phyloP scores from a whole-genome alignment of 2,797 vertebrate genomes.

The Pseudotriccus pelzelni region DNA sequence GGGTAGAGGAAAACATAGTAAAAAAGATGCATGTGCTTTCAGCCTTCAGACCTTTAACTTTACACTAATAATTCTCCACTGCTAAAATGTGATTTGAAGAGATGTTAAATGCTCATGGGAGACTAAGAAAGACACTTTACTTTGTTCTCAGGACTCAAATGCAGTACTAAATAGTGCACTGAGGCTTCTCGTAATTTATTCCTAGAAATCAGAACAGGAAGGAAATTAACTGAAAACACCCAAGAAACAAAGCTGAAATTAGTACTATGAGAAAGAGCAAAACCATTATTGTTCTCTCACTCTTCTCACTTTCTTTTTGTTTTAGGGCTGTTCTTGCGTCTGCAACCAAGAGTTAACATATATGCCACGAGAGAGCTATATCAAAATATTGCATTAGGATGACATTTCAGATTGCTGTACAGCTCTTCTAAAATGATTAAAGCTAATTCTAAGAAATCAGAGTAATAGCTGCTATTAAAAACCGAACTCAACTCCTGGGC shows the following conservation, averaged over 20 bases:
- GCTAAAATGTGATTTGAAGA: background rate
- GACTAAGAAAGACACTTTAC: background rate
- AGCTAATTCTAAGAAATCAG: constrained; percentile 67
- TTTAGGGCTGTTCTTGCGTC: background rate
- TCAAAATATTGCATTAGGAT: constrained; percentile 56
- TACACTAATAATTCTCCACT: background rate
- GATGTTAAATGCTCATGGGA: background rate
- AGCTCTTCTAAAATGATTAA: constrained; percentile 61
- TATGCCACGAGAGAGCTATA: background rate
- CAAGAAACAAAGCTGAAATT: background rate
- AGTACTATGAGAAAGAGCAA: background rate
- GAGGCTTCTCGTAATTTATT: background rate
- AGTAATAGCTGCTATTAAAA: constrained; percentile 67
- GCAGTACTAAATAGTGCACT: background rate
- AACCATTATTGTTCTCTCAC: background rate
- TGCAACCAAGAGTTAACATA: constrained; percentile 24
- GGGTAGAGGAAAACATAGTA: background rate
- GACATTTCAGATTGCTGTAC: constrained; percentile 58
- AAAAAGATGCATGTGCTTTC: background rate
- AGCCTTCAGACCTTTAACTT: background rate
- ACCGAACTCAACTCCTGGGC: constrained; percentile 27
- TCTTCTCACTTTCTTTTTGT: background rate
- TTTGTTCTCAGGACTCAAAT: background rate
- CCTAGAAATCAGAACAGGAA: background rate
- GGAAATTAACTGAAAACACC: background rate